Percentiles rank a stretch among this genome's conserved stretches.
Evolutionary conservation across 2,797 vertebrate species (phyloP).

Genomic region (Poecile montanus): DNA sequence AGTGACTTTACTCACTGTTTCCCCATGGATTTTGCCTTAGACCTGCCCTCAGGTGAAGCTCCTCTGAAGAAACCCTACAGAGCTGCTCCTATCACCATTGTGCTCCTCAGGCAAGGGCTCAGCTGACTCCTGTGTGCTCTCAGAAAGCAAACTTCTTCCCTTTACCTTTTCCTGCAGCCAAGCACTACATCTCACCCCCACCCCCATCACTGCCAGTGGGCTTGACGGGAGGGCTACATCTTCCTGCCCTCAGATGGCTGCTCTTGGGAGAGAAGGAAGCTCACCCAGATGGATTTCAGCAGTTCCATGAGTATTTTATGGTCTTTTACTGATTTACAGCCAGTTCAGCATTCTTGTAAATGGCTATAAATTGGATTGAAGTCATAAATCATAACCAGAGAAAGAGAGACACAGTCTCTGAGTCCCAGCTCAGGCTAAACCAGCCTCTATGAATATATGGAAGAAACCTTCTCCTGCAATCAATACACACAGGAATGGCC

Average conservation of each 20-base stretch:
- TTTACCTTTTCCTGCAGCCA: not conserved
- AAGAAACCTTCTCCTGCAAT: slow-evolving; percentile 72
- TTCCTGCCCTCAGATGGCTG: slow-evolving; percentile 68
- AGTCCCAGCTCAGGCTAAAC: slow-evolving; percentile 72
- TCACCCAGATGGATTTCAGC: slow-evolving; percentile 77
- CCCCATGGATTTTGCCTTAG: not conserved
- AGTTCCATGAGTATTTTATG: slow-evolving; percentile 82
- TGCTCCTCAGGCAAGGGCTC: not conserved
- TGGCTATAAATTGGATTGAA: slow-evolving; percentile 84
- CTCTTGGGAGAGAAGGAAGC: slow-evolving; percentile 70
- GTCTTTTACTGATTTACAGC: slow-evolving; percentile 81
- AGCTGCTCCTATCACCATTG: not conserved
- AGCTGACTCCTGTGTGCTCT: not conserved
- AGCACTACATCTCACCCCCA: not conserved
- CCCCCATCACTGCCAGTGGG: not conserved
- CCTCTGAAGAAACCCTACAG: not conserved
- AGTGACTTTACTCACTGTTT: not conserved
- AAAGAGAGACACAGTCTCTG: slow-evolving; percentile 69
- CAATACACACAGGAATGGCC: slow-evolving; percentile 8
- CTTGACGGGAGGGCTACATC: slow-evolving; percentile 9
- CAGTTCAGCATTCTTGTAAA: slow-evolving; percentile 84
- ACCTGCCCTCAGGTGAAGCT: not conserved
- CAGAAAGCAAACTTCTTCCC: not conserved
- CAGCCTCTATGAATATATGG: slow-evolving; percentile 73
- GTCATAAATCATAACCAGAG: slow-evolving; percentile 79